Conservation (phyloP, 2,113 vertebrate genomes). For the Urocynchramus pylzowi region DNA sequence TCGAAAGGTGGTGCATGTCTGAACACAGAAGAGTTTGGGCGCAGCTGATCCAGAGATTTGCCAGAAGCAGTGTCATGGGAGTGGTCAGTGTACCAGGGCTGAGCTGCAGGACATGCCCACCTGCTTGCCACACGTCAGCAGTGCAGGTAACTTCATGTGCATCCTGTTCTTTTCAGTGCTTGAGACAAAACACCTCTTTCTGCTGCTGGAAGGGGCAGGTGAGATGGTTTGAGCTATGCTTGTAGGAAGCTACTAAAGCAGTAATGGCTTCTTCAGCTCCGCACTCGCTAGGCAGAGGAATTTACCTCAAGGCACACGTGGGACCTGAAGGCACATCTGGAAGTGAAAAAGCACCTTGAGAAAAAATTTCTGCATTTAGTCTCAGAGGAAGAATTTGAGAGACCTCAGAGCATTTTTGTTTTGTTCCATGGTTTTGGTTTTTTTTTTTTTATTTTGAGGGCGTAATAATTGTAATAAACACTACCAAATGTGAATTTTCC, state of each 20-base stretch:
- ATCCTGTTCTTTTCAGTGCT: neutral
- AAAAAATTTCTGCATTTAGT: neutral
- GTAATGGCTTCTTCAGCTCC: neutral
- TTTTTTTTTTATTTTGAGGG: neutral
- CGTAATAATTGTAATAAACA: neutral
- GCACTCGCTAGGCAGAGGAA: neutral
- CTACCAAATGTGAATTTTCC: neutral
- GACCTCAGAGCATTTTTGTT: neutral
- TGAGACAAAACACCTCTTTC: neutral
- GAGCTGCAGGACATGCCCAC: neutral
- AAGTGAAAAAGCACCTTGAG: neutral
- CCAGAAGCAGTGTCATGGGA: neutral
- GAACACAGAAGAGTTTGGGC: neutral
- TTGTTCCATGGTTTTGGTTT: fast-evolving
- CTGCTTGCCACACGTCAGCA: neutral
- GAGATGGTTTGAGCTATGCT: neutral
- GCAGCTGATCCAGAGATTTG: neutral
- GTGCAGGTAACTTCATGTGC: neutral
- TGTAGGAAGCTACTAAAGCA: neutral
- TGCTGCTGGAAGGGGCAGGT: neutral
- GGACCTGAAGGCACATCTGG: neutral
- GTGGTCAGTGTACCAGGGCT: neutral
- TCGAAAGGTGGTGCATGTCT: neutral
- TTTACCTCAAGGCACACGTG: neutral
- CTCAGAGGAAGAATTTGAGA: neutral